Conservation (phyloP, 2,888 invertebrate species). For the Tenthredo mesomela region DNA sequence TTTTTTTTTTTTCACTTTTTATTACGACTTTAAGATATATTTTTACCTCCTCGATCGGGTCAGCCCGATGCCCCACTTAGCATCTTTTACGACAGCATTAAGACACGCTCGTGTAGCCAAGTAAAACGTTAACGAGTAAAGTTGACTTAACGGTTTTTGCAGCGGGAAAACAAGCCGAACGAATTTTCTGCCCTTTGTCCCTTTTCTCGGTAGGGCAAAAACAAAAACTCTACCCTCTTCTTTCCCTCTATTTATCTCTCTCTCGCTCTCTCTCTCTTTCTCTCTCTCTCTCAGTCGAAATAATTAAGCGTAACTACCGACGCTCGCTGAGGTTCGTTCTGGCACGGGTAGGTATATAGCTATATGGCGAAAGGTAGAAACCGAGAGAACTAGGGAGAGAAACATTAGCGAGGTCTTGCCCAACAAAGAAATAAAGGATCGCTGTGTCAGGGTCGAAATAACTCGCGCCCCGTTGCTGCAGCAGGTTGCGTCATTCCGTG, state of each 20-base stretch:
- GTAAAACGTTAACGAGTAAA: constrained; percentile 49
- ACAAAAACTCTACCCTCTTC: constrained; percentile 19
- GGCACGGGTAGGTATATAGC: neutral
- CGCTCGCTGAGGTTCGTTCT: neutral
- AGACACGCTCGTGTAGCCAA: constrained; percentile 40
- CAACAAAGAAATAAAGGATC: neutral
- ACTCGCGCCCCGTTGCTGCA: neutral
- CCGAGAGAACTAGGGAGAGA: neutral
- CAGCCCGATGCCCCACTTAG: constrained; percentile 44
- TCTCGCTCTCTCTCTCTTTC: neutral
- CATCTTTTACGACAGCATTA: constrained; percentile 46
- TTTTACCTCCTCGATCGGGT: constrained; percentile 42
- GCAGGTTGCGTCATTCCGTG: neutral
- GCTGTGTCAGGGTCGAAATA: neutral
- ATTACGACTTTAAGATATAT: constrained; percentile 29
- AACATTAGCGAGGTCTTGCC: constrained; percentile 18
- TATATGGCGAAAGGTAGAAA: constrained; percentile 29
- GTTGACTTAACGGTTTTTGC: constrained; percentile 43
- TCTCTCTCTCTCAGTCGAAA: constrained; percentile 9
- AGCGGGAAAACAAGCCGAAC: constrained; percentile 26
- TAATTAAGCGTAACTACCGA: constrained; percentile 40
- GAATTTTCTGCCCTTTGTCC: constrained; percentile 40
- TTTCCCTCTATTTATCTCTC: neutral
- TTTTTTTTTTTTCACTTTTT: neutral
- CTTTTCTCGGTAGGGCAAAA: neutral